A percentile compares a stretch with the other conserved stretches of the same genome.
Conservation (phyloP, 92 coral and sea anemone genomes). For the Palythoa heliodiscus region DNA sequence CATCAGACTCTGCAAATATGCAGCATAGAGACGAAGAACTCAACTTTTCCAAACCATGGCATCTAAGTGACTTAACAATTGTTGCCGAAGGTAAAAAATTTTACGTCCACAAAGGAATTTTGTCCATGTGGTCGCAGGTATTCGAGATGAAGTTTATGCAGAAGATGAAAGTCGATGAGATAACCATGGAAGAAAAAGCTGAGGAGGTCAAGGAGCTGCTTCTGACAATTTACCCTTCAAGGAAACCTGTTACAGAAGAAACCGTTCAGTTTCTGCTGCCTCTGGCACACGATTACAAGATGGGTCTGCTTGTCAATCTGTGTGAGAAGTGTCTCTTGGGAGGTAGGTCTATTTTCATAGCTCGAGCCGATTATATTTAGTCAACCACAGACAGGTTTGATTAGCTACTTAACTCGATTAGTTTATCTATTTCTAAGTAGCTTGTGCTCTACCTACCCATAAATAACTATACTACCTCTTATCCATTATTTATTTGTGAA, state of each 20-base stretch:
- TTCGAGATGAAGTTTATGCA: constrained; percentile 77
- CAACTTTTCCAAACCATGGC: constrained; percentile 80
- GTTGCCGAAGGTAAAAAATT: constrained; percentile 68
- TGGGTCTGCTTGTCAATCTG: constrained; percentile 82
- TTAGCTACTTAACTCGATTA: too few relatives aligned
- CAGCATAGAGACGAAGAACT: constrained; percentile 80
- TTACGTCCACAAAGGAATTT: constrained; percentile 75
- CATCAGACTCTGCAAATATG: constrained; percentile 57
- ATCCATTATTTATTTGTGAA: too few relatives aligned
- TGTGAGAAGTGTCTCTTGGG: constrained; percentile 68
- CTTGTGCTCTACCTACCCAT: too few relatives aligned
- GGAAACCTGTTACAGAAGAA: constrained; percentile 67
- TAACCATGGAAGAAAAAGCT: constrained; percentile 68
- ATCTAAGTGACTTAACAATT: constrained; percentile 71
- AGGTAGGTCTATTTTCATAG: not conserved
- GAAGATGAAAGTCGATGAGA: constrained; percentile 64
- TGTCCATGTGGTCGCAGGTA: constrained; percentile 92
- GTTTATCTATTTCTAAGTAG: too few relatives aligned
- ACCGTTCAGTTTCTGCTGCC: constrained; percentile 71
- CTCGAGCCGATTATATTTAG: too few relatives aligned
- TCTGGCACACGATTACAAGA: constrained; percentile 78
- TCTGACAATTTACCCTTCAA: constrained; percentile 74
- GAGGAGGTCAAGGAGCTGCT: constrained; percentile 76
- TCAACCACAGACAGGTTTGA: too few relatives aligned
- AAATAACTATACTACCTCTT: too few relatives aligned